These are phyloP conservation scores for Mus minutoides DNA, from an alignment of 2,797 vertebrate species.

Conservation along the genomic window DNA sequence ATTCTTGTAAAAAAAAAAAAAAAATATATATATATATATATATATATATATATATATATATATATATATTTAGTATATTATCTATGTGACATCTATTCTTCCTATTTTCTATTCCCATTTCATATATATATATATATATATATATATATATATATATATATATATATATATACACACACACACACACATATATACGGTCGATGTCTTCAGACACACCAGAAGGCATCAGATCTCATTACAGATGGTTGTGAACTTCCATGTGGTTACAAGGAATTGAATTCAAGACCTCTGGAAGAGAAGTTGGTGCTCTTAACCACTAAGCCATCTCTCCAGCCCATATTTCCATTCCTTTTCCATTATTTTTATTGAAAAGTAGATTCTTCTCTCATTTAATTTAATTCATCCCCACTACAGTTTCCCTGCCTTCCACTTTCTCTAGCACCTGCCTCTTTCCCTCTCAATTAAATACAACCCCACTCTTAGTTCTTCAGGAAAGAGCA, in stretches of 20 bases:
- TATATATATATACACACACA: no score
- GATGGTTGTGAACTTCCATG: not conserved
- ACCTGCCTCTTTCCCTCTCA: not conserved
- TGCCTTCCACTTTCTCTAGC: not conserved
- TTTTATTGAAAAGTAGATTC: not conserved
- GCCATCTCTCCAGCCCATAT: not conserved
- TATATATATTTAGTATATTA: no score
- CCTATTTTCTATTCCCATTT: not conserved
- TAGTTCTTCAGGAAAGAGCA: not conserved
- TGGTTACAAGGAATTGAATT: not conserved
- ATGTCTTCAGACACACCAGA: not conserved
- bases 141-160: no score
- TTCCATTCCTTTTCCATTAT: not conserved
- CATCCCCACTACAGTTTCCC: not conserved
- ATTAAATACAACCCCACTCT: not conserved
- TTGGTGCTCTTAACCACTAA: not conserved
- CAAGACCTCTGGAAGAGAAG: not conserved
- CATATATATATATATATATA: no score
- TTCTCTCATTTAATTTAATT: not conserved
- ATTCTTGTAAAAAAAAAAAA: no score
- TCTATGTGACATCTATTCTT: not conserved
- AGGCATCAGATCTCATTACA: not conserved
- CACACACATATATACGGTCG: no score
- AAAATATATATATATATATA: no score
- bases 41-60: no score